phyloP scores from a whole-genome alignment of 2,797 vertebrate species.

The Thripadectes ignobilis region DNA sequence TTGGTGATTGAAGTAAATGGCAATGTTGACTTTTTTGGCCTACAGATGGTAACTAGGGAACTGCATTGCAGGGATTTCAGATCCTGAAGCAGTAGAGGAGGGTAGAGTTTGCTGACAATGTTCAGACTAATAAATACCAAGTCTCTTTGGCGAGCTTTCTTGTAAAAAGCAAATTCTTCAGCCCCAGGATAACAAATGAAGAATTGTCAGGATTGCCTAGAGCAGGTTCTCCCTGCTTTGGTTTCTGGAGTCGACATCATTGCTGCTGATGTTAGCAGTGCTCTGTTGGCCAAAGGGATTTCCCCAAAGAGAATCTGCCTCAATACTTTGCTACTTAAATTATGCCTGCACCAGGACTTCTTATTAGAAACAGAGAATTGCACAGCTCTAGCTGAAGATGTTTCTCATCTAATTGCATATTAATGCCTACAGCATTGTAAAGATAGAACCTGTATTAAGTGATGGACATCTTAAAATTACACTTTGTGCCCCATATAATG shows the following conservation, averaged over 20 bases:
- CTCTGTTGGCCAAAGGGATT: neutral
- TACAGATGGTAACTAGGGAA: neutral
- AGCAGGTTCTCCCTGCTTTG: neutral
- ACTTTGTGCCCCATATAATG: neutral
- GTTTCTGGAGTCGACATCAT: neutral
- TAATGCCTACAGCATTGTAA: neutral
- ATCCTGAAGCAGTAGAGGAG: neutral
- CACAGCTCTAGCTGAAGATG: neutral
- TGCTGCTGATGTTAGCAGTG: fast-evolving
- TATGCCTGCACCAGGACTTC: neutral
- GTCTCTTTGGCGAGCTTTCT: neutral
- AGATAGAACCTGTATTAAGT: neutral
- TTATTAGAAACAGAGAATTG: neutral
- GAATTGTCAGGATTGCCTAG: neutral
- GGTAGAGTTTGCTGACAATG: neutral
- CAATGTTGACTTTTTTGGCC: neutral
- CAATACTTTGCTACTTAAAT: neutral
- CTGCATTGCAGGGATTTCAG: neutral
- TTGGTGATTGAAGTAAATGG: neutral
- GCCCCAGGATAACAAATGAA: neutral
- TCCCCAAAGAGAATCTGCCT: neutral
- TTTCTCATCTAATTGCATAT: neutral
- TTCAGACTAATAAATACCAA: neutral
- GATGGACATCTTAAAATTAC: neutral
- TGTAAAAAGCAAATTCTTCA: neutral